Base-by-base conservation (phyloP, 2,888 invertebrate species). In the Eledona agricola region DNA sequence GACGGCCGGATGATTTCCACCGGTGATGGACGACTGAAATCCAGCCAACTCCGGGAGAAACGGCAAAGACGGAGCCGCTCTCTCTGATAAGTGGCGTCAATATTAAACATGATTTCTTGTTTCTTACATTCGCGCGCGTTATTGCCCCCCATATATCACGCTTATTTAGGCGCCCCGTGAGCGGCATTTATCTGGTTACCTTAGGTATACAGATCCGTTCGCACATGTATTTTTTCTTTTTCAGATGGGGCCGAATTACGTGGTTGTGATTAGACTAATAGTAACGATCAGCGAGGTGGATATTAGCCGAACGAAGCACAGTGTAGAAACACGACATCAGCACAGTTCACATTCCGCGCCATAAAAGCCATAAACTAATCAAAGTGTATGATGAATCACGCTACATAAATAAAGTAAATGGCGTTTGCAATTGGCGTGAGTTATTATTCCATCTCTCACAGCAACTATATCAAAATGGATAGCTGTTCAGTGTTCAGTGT, bases 311-410 rank as follows among this genome's bases (percentile, higher is more conserved):
- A 37, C 40, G 58, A 49, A 71, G 59, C 66, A 71, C 65, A 69
- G 70, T 70, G 70, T 69, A 66, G 70, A 71, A 72, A 71, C 69
- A 65, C 67, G 63, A 68, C 68, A 72, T 63, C 72, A 72, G 71
- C 71, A 63, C 65, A 67, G 62, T 70, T 70, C 71, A 67, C 72
- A 75, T 75, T 75, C 74, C 74, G 70, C 73, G 64, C 75, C 74
- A 75, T 74, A 75, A 75, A 76, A 73, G 75, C 77, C 75, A 76
- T 77, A 77, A 77, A 77, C 77, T 76, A 77, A 77, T 77, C 77
- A 77, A 77, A 77, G 73, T 73, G 73, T 70, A 75, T 77, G 77
- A 77, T 77, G 76, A 76, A 77, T 77, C 73, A 74, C 73, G 69
- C 72, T 68, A 74, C 77, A 77, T 77, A 77, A 77, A 77, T 77